phyloP scores from a whole-genome alignment of 2,888 invertebrate species.

The Unio delphinus region DNA sequence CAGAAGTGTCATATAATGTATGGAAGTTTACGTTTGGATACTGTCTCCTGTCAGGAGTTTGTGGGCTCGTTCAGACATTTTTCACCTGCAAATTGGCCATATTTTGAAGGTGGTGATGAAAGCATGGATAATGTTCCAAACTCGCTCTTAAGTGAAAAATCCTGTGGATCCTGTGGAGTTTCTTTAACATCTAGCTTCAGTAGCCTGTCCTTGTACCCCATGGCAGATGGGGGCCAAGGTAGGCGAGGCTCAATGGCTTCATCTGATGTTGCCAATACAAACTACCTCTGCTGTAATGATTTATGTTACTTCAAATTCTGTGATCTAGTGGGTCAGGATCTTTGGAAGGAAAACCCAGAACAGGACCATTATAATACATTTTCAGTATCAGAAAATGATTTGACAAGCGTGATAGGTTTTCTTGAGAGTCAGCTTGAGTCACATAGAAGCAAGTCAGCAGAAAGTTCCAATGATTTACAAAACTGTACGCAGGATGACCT shows the following conservation, averaged over 20 bases:
- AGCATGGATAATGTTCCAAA: slow-evolving; percentile 32
- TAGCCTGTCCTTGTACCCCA: slow-evolving; percentile 29
- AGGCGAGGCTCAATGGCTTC: slow-evolving; percentile 22
- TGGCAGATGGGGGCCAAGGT: slow-evolving; percentile 12
- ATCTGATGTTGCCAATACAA: slow-evolving; percentile 15
- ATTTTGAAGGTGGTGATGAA: slow-evolving; percentile 22
- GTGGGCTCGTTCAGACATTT: too few relatives aligned
- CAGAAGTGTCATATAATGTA: too few relatives aligned
- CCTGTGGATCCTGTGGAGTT: slow-evolving; percentile 17
- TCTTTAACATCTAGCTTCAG: slow-evolving; percentile 33
- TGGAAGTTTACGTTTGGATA: too few relatives aligned
- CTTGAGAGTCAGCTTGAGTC: slow-evolving; percentile 57
- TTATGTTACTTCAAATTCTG: slow-evolving; percentile 25
- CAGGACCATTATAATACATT: slow-evolving; percentile 62
- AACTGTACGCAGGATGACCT: slow-evolving; percentile 37
- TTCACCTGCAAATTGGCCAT: too few relatives aligned
- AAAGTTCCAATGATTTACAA: slow-evolving; percentile 37
- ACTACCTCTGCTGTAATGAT: slow-evolving; percentile 12
- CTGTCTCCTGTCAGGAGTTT: too few relatives aligned
- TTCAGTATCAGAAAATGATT: slow-evolving; percentile 60
- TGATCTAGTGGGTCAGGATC: slow-evolving; percentile 37
- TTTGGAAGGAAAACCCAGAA: slow-evolving; percentile 65
- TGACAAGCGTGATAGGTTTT: slow-evolving; percentile 60
- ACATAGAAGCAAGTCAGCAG: slow-evolving; percentile 27
- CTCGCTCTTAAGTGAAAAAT: slow-evolving; percentile 33